phyloP scores from a whole-genome alignment of 2,888 invertebrate species.

The Alentia gelatinosa region DNA sequence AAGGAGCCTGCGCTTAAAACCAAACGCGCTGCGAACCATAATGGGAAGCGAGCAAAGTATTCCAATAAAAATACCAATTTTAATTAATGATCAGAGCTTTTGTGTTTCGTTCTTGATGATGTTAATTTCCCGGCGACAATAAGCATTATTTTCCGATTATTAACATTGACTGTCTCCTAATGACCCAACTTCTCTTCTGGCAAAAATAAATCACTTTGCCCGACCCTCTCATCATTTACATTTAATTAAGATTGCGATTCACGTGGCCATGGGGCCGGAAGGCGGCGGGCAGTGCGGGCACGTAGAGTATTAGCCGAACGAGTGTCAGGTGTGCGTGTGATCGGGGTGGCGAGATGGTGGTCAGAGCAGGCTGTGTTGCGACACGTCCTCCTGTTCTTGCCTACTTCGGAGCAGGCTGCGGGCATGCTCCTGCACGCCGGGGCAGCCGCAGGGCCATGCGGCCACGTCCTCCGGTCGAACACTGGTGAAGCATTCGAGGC shows the following conservation, averaged over 20 bases:
- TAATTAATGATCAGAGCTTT: slow-evolving; percentile 46
- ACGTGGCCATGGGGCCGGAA: neutral
- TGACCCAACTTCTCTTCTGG: slow-evolving; percentile 49
- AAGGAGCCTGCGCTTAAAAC: slow-evolving; percentile 7
- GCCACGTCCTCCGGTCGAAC: no score
- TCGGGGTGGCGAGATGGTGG: neutral
- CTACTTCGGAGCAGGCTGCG: neutral
- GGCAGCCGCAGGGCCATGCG: no score
- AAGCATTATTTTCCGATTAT: slow-evolving; percentile 44
- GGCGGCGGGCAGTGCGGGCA: neutral
- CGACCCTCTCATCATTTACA: slow-evolving; percentile 23
- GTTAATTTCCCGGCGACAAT: slow-evolving; percentile 51
- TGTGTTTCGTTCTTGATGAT: slow-evolving; percentile 37
- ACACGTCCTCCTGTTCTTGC: neutral
- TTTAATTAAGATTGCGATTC: slow-evolving; percentile 39
- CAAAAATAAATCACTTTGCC: slow-evolving; percentile 51
- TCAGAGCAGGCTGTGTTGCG: neutral
- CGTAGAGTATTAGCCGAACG: neutral
- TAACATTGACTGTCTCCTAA: slow-evolving; percentile 48
- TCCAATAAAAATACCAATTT: slow-evolving; percentile 54
- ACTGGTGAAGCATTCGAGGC: no score
- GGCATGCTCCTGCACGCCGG: neutral
- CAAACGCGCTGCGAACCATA: slow-evolving; percentile 9
- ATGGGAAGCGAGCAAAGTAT: slow-evolving; percentile 48
- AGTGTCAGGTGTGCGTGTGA: neutral